Base-by-base conservation (phyloP, 2,797 vertebrate genomes). In the Danio choprae region DNA sequence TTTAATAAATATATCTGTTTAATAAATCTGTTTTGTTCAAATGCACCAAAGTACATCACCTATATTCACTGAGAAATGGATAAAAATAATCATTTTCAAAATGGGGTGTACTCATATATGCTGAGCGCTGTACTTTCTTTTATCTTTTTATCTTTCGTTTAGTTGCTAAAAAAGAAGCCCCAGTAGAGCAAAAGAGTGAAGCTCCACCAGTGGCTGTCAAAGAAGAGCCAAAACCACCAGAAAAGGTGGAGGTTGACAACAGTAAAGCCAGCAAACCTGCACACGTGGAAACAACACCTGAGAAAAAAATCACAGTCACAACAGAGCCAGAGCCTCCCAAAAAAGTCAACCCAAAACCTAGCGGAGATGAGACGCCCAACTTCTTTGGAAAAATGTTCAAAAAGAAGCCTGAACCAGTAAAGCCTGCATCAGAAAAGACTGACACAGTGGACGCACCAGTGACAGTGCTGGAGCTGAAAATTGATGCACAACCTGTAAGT, bases 341-440 rank as follows among this genome's bases (percentile, higher is more conserved):
- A 46, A 38, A 85, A 56, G 81, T 79, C n/a, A n/a, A n/a, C 55
- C 43, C 83, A 36, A 87, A 86, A 80, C 77, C 11, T 13, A 76
- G 13, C 48, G 84, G 16, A 1, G 75, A 0, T 56, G 81, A 85
- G 62, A 90, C 88, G 82, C 3, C 78, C 29, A 87, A 58, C 15
- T 73, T 93, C 77, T 94, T 97, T 1, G 91, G 92, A 77, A 96
- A 91, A 84, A 78, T 96, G 85, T 97, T 98, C 88, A 95, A 89
- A 85, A 92, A 90, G 85, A 92, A 91, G 78, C 44, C 79, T 71
- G 89, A 51, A 51, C 18, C 36, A 2, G 53, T 65, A 43, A 51
- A 56, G 36, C 44, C 29, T 41, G 56, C 48, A 48, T 0, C 60
- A 80, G 62, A 83, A 7, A 16, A 11, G 29, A 84, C 85, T 38